Evolutionary conservation across 2,113 vertebrate species (phyloP).

Genomic region (Pachyramphus minor): DNA sequence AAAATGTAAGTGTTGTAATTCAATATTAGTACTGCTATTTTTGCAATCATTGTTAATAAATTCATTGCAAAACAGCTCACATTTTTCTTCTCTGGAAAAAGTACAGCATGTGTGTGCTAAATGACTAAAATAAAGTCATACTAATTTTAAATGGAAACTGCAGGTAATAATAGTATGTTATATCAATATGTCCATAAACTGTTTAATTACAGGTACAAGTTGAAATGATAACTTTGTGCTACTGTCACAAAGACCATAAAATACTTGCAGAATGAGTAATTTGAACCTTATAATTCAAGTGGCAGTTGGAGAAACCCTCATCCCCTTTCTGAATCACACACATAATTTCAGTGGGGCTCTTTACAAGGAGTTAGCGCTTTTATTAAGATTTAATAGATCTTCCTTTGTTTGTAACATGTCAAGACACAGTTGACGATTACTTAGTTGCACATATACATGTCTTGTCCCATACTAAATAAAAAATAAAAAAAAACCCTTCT

Average conservation of each 20-base stretch:
- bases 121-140: not conserved
- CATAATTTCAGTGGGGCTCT: not conserved
- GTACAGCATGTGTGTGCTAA: accelerated
- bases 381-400: not conserved
- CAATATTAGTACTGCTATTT: slow-evolving; percentile 10
- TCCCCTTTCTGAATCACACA: not conserved
- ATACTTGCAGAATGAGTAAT: not conserved
- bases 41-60: slow-evolving; percentile 16
- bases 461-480: not conserved
- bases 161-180: not conserved
- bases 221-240: not conserved
- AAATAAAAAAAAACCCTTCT: not conserved
- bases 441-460: not conserved
- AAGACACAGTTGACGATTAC: not conserved
- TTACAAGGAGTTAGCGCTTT: not conserved
- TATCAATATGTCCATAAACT: not conserved
- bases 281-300: not conserved
- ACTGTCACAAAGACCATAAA: not conserved
- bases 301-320: accelerated
- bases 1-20: slow-evolving; percentile 29
- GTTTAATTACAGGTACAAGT: not conserved
- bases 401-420: not conserved
- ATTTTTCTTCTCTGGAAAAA: not conserved
- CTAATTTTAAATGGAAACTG: not conserved
- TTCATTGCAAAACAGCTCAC: not conserved